phyloP scores from a whole-genome alignment of 2,888 invertebrate species.

The Acleris holmiana region DNA sequence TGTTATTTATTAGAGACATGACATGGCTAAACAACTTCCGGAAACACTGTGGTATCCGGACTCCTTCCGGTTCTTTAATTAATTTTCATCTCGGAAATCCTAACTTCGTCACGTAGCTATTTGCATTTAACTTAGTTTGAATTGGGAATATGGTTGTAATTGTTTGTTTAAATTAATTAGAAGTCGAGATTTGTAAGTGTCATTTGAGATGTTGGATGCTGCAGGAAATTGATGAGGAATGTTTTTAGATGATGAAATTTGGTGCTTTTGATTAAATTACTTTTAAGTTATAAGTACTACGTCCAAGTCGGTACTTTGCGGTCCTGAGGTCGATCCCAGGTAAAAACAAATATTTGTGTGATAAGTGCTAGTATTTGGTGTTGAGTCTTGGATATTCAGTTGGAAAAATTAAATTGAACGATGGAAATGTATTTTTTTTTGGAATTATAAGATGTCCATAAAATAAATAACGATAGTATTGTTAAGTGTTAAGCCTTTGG shows the following conservation, averaged over 20 bases:
- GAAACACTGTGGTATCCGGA: background rate
- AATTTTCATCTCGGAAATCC: slow-evolving; percentile 7
- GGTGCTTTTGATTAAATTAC: background rate
- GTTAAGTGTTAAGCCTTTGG: too few relatives aligned
- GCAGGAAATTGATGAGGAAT: slow-evolving; percentile 1
- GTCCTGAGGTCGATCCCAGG: too few relatives aligned
- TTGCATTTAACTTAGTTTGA: slow-evolving; percentile 21
- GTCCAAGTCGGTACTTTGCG: too few relatives aligned
- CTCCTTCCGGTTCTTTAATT: slow-evolving; percentile 9
- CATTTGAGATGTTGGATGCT: slow-evolving; percentile 7
- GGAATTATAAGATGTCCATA: too few relatives aligned
- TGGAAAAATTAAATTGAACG: too few relatives aligned
- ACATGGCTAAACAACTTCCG: too few relatives aligned
- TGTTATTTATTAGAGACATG: too few relatives aligned
- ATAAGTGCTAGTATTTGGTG: too few relatives aligned
- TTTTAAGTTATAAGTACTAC: background rate
- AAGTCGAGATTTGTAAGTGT: slow-evolving; percentile 5
- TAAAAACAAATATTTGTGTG: too few relatives aligned
- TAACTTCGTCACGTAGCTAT: slow-evolving; percentile 16
- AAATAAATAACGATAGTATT: too few relatives aligned
- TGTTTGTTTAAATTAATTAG: slow-evolving; percentile 1
- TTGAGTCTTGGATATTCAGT: too few relatives aligned
- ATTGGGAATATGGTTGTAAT: slow-evolving; percentile 12
- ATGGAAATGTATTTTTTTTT: too few relatives aligned
- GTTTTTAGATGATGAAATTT: slow-evolving; percentile 4